Evolutionary conservation across 2,888 invertebrate genomes (phyloP).

Genomic region (Hypselothyrea guttata): DNA sequence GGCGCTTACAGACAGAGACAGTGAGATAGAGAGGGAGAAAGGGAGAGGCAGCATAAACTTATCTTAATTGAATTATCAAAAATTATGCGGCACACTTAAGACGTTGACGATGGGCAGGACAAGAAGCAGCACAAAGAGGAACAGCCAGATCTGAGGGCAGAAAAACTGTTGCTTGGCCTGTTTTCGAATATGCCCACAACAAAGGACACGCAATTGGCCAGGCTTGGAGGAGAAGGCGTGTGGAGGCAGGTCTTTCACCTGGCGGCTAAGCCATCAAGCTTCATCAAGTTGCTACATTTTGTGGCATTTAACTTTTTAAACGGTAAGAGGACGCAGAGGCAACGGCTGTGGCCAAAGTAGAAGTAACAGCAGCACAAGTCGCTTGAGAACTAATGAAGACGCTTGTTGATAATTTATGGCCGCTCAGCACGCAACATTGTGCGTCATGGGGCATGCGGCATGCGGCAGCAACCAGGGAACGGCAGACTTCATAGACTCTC

Average conservation of each 20-base stretch:
- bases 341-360: constrained; percentile 3
- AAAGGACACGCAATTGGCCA: constrained; percentile 51
- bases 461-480: constrained; percentile 12
- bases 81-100: constrained; percentile 70
- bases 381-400: constrained; percentile 68
- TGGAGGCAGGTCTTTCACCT: constrained; percentile 28
- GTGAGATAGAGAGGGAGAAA: constrained; percentile 6
- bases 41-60: constrained; percentile 54
- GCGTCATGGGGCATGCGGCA: constrained; percentile 43
- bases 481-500: neutral
- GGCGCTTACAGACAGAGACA: constrained; percentile 23
- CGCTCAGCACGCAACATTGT: constrained; percentile 59
- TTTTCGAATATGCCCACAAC: constrained; percentile 35
- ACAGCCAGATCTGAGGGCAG: constrained; percentile 3
- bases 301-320: constrained; percentile 67
- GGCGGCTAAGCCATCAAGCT: constrained; percentile 37
- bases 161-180: constrained; percentile 46
- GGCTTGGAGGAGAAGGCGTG: neutral
- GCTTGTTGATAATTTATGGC: constrained; percentile 65
- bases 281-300: constrained; percentile 47
- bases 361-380: constrained; percentile 27
- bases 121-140: constrained; percentile 4
- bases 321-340: constrained; percentile 18
- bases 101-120: constrained; percentile 23
- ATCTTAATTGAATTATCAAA: constrained; percentile 75